Conservation (phyloP, 2,797 vertebrate species). For the Apodemus agrarius region DNA sequence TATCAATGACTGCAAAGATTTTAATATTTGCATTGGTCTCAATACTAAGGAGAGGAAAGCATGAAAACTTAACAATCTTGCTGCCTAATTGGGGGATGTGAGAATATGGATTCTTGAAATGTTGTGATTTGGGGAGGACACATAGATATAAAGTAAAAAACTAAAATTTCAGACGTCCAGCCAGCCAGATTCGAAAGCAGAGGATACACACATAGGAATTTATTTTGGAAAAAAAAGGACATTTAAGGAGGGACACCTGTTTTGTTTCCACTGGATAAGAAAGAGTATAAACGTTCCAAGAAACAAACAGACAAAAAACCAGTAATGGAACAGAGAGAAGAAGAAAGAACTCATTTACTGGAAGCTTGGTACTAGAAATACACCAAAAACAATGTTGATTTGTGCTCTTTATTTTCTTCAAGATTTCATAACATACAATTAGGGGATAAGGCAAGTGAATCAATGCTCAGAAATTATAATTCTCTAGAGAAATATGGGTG, state of each 20-base stretch:
- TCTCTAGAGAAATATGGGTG: not conserved
- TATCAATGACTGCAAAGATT: not conserved
- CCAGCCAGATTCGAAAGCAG: not conserved
- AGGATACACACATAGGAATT: not conserved
- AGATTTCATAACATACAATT: not conserved
- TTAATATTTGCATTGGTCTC: slow-evolving; percentile 53
- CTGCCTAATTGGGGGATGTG: not conserved
- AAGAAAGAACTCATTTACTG: not conserved
- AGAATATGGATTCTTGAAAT: not conserved
- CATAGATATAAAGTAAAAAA: not conserved
- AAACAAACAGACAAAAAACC: not conserved
- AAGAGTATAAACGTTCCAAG: not conserved
- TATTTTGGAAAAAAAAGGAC: not conserved
- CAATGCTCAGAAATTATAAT: not conserved
- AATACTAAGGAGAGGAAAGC: not conserved
- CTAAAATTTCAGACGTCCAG: not conserved
- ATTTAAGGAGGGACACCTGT: not conserved
- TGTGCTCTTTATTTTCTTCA: not conserved
- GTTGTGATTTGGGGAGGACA: not conserved
- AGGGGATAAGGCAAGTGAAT: not conserved
- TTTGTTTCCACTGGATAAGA: not conserved
- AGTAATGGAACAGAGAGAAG: not conserved
- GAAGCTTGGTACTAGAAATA: not conserved
- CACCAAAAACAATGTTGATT: not conserved
- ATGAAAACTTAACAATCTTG: slow-evolving; percentile 34